Conservation (phyloP, 2,797 vertebrate genomes). For the Coregonus ussuriensis region DNA sequence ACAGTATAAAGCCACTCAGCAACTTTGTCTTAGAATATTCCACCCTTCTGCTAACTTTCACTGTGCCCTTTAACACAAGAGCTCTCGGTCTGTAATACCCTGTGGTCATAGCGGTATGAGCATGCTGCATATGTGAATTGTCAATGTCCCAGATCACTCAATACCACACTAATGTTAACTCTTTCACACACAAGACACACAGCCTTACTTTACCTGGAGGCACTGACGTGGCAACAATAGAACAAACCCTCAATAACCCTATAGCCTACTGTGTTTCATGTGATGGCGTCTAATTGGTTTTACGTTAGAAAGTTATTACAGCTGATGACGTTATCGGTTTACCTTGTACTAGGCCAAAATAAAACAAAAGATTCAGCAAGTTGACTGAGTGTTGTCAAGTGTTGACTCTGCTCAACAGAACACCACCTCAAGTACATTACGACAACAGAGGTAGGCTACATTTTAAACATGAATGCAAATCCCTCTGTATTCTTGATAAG, state of each 20-base stretch:
- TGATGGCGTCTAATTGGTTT: not conserved
- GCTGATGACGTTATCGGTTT: not conserved
- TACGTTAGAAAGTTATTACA: not conserved
- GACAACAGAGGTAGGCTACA: too few species aligned
- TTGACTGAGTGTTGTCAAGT: too few species aligned
- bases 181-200: not conserved
- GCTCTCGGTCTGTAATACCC: not conserved
- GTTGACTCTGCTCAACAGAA: too few species aligned
- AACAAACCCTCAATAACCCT: not conserved
- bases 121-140: not conserved
- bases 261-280: not conserved
- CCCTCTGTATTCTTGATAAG: too few species aligned
- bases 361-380: not conserved
- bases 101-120: not conserved
- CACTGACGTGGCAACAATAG: not conserved
- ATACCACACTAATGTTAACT: not conserved
- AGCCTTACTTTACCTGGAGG: not conserved
- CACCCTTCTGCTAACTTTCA: not conserved
- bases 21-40: not conserved
- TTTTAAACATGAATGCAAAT: too few species aligned
- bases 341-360: not conserved
- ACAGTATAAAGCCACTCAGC: not conserved
- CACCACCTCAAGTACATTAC: too few species aligned
- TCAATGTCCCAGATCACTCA: not conserved
- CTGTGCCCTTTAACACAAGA: not conserved